These are phyloP conservation scores for Cylas formicarius DNA, from an alignment of 1,140 invertebrate genomes.

Conservation along the genomic window DNA sequence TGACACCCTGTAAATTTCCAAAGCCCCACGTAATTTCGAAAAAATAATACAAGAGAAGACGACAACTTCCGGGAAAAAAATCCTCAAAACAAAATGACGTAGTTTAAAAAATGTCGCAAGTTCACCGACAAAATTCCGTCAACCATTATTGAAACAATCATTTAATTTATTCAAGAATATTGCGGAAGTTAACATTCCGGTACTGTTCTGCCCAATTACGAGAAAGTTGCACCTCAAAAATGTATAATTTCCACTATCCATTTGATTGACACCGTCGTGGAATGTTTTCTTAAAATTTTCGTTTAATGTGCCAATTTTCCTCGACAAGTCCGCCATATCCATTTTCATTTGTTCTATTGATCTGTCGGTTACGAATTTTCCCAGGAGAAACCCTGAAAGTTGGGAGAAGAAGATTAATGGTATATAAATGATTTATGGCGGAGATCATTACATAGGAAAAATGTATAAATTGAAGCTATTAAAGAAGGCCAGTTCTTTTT, in stretches of 20 bases:
- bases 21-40: no score
- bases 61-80: no score
- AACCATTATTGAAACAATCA: constrained; percentile 23
- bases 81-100: constrained; percentile 3
- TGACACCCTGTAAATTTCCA: no score
- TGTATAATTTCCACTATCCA: constrained; percentile 5
- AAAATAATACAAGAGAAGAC: no score
- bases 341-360: constrained; percentile 22
- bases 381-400: constrained; percentile 40
- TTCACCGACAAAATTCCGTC: constrained; percentile 5
- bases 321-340: constrained; percentile 13
- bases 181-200: constrained; percentile 1
- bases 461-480: no score
- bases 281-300: constrained; percentile 16
- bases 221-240: constrained; percentile 15
- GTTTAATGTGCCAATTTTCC: constrained; percentile 14
- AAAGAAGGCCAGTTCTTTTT: no score
- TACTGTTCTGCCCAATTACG: constrained; percentile 3
- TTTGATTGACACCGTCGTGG: constrained; percentile 1
- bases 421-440: background rate
- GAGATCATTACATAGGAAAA: constrained; percentile 9
- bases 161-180: constrained; percentile 13
- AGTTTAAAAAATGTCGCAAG: constrained; percentile 2
- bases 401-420: background rate
- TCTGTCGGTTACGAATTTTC: constrained; percentile 42